Evolutionary conservation across 2,888 invertebrate genomes (phyloP), one percentile per base, ranked within the genome.

Genomic region (Amitus sp.): DNA sequence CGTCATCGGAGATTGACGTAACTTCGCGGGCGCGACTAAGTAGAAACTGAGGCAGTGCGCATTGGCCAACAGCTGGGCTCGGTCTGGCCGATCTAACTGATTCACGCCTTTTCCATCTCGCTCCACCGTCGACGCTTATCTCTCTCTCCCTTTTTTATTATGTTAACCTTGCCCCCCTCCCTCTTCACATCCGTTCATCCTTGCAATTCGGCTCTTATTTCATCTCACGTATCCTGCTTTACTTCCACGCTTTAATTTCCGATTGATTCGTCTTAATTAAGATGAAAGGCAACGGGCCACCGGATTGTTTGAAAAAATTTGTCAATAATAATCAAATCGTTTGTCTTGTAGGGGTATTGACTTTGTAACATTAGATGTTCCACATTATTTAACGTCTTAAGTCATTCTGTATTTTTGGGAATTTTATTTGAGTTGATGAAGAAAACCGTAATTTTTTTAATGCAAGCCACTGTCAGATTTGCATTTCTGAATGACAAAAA

Each of bases 41-140:
- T 71, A 73, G 74, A 70, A 70, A 49, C 71, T 66, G 69, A 71
- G 71, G 73, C 69, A 62, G 70, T 68, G 59, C 57, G 59, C 57
- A 51, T n/a, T n/a, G n/a, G n/a, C 48, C 67, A 76, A 74, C 77
- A 76, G 78, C 78, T 77, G 77, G 77, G 69, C 71, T 73, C 68
- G 73, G 70, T 68, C 67, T 68, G 70, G 72, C 72, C 71, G 73
- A 69, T 72, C 72, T 67, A 69, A 74, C 76, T 78, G 75, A 77
- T 72, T 76, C 75, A 73, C 70, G 67, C 69, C 59, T 47, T 45
- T 42, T 15, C 50, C 55, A 40, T 48, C 37, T 47, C 34, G 34
- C 42, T 52, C 47, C 39, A 28, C 34, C 39, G 27, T 20, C 45
- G 28, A 27, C 56, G 40, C 23, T 18, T 30, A 42, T 18, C 47